Evolutionary conservation across 1,140 invertebrate species (phyloP).

Genomic region (Calephelis virginiensis): DNA sequence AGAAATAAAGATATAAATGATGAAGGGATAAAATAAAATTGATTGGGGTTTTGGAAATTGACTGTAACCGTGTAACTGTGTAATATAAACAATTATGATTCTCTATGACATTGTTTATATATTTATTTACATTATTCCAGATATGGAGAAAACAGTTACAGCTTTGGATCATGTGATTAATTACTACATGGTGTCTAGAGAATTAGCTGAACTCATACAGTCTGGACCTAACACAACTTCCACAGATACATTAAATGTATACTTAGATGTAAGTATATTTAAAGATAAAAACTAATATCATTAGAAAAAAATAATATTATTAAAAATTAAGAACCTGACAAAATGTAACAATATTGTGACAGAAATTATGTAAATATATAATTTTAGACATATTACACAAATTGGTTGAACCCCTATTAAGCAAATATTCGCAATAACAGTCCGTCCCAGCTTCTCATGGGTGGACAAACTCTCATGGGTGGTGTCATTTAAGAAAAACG

Average conservation of each 20-base stretch:
- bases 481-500: too few relatives aligned
- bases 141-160: conserved; percentile 88
- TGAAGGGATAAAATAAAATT: too few relatives aligned
- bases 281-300: too few relatives aligned
- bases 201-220: conserved; percentile 89
- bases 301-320: not conserved
- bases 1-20: too few relatives aligned
- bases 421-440: too few relatives aligned
- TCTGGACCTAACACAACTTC: conserved; percentile 81
- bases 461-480: too few relatives aligned
- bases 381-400: conserved; percentile 10
- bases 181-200: conserved; percentile 92
- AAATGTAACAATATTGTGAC: not conserved
- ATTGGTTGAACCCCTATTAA: not conserved
- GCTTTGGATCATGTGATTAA: conserved; percentile 93
- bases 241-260: conserved; percentile 63
- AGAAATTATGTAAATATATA: not conserved
- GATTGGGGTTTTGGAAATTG: too few relatives aligned
- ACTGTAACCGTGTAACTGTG: too few relatives aligned
- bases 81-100: too few relatives aligned
- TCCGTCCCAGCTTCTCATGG: too few relatives aligned
- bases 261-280: conserved; percentile 56
- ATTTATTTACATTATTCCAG: conserved; percentile 57
- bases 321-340: not conserved
- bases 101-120: not conserved